phyloP scores from a whole-genome alignment of 2,113 vertebrate species.

The Antechinus stuartii region DNA sequence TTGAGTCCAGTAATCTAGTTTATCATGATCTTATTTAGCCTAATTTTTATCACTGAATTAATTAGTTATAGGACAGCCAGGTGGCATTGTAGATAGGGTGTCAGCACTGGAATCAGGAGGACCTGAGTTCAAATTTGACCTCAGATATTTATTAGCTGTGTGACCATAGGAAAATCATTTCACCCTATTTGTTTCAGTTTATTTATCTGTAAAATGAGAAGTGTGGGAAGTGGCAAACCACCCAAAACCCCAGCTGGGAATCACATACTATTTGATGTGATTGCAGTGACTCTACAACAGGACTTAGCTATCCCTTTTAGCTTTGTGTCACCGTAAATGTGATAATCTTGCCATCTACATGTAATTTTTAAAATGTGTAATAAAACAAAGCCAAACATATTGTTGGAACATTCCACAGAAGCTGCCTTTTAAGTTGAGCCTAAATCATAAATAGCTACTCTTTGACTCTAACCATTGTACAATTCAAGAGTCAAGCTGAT shows the following conservation, averaged over 20 bases:
- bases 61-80: not conserved
- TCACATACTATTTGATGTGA: no score
- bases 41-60: not conserved
- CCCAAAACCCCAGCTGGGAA: not conserved
- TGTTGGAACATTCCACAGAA: not conserved
- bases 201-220: not conserved
- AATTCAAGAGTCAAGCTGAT: no score
- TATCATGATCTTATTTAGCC: not conserved
- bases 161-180: not conserved
- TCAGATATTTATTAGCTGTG: not conserved
- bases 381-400: not conserved
- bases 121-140: not conserved
- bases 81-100: not conserved
- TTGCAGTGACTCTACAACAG: no score
- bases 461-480: not conserved
- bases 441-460: not conserved
- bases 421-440: not conserved
- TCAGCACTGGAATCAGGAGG: not conserved
- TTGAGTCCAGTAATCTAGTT: not conserved
- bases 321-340: not conserved
- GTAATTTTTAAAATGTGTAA: not conserved
- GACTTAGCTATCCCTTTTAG: not conserved
- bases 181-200: not conserved
- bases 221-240: not conserved
- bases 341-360: not conserved